Percentiles rank a stretch among this genome's conserved stretches.
phyloP scores from a whole-genome alignment of 1,140 invertebrate genomes.

The Musca vetustissima region DNA sequence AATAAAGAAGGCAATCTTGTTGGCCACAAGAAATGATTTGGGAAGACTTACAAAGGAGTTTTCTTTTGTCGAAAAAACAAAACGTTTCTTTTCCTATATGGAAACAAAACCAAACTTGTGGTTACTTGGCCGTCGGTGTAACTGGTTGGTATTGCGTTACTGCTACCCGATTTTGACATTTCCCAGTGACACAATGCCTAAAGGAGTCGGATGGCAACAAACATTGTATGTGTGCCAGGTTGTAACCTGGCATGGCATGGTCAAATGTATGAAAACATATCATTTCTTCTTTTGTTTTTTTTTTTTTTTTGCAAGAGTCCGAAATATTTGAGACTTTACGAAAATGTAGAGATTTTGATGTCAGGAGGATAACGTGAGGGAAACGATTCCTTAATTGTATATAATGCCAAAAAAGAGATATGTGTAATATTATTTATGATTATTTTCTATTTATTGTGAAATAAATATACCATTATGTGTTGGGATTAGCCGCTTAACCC shows the following conservation, averaged over 20 bases:
- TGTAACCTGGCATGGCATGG: neutral
- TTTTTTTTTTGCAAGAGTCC: no score
- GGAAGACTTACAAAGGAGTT: neutral
- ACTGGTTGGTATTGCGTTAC: conserved; percentile 4
- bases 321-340: no score
- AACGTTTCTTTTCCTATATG: no score
- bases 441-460: conserved; percentile 20
- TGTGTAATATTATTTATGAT: conserved; percentile 6
- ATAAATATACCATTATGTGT: neutral
- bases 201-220: neutral
- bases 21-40: neutral
- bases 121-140: neutral
- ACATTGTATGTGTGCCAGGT: neutral
- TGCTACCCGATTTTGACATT: conserved; percentile 3
- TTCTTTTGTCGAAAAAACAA: neutral
- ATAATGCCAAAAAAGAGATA: no score
- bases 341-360: no score
- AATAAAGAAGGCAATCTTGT: no score
- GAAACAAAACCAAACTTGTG: neutral
- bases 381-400: no score
- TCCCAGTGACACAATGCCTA: conserved; percentile 20
- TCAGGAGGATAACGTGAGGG: no score
- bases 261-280: no score
- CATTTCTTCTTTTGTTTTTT: no score
- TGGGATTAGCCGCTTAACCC: no score